A percentile compares a stretch with the other conserved stretches of the same genome.
These are phyloP conservation scores for Cheilosia pagana DNA, from an alignment of 2,888 invertebrate genomes.

Conservation along the genomic window DNA sequence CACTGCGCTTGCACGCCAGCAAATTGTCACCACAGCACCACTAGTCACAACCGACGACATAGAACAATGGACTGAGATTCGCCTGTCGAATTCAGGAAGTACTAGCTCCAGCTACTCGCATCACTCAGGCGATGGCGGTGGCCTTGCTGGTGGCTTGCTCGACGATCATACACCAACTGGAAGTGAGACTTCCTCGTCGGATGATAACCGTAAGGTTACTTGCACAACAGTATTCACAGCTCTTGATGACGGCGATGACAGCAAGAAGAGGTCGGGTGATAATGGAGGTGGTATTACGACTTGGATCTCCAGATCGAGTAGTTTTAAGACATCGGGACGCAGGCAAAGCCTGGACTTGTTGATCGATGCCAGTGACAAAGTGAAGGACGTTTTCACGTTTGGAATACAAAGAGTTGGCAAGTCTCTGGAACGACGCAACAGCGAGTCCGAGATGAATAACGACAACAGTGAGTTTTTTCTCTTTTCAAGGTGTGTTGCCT, in stretches of 20 bases:
- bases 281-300: constrained; percentile 75
- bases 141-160: constrained; percentile 76
- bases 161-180: constrained; percentile 81
- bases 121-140: constrained; percentile 78
- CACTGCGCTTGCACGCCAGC: constrained; percentile 40
- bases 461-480: constrained; percentile 82
- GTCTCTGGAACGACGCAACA: constrained; percentile 88
- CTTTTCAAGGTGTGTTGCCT: constrained; percentile 82
- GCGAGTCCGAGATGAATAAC: constrained; percentile 86
- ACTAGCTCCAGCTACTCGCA: constrained; percentile 83
- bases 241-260: constrained; percentile 79
- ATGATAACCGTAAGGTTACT: constrained; percentile 82
- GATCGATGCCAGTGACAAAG: constrained; percentile 91
- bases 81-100: constrained; percentile 82
- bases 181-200: constrained; percentile 81
- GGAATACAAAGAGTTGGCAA: constrained; percentile 90
- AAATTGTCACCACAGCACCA: constrained; percentile 59
- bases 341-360: constrained; percentile 91
- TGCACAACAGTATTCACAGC: constrained; percentile 82
- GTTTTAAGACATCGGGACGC: constrained; percentile 83
- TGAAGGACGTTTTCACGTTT: constrained; percentile 91
- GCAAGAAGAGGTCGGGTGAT: constrained; percentile 84
- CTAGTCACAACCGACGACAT: constrained; percentile 79
- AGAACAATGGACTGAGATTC: constrained; percentile 83
- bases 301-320: constrained; percentile 82